phyloP scores from a whole-genome alignment of 2,888 invertebrate species.

The Bedellia somnulentella region DNA sequence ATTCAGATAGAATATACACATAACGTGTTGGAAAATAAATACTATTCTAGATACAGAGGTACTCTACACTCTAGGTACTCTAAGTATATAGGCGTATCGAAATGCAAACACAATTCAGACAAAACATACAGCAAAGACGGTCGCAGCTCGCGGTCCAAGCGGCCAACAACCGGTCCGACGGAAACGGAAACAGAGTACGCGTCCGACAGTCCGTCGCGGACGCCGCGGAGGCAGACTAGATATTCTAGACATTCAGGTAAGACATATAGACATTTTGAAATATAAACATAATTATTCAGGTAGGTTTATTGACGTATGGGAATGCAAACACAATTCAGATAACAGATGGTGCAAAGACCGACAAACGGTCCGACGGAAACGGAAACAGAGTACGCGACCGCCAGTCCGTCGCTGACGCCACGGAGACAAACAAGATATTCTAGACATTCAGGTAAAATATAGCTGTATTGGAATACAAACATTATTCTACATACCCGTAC shows the following conservation, averaged over 20 bases:
- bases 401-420: slow-evolving; percentile 57
- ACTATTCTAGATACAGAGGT: too few relatives aligned
- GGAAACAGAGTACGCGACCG: slow-evolving; percentile 70
- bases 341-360: slow-evolving; percentile 28
- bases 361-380: slow-evolving; percentile 37
- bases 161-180: slow-evolving; percentile 18
- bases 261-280: too few relatives aligned
- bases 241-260: slow-evolving; percentile 41
- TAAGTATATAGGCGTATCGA: too few relatives aligned
- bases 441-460: slow-evolving; percentile 39
- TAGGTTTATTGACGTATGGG: too few relatives aligned
- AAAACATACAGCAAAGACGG: slow-evolving; percentile 25
- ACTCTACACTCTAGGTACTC: too few relatives aligned
- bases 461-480: not conserved
- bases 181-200: slow-evolving; percentile 71
- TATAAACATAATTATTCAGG: too few relatives aligned
- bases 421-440: slow-evolving; percentile 42
- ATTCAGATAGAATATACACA: too few relatives aligned
- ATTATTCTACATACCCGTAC: too few relatives aligned
- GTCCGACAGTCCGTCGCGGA: slow-evolving; percentile 63
- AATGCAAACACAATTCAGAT: too few relatives aligned
- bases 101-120: too few relatives aligned
- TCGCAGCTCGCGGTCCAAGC: slow-evolving; percentile 19
- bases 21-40: too few relatives aligned
- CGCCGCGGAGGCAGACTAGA: slow-evolving; percentile 37